phyloP scores from a whole-genome alignment of 2,797 vertebrate species.

The Adelosebastes latens region DNA sequence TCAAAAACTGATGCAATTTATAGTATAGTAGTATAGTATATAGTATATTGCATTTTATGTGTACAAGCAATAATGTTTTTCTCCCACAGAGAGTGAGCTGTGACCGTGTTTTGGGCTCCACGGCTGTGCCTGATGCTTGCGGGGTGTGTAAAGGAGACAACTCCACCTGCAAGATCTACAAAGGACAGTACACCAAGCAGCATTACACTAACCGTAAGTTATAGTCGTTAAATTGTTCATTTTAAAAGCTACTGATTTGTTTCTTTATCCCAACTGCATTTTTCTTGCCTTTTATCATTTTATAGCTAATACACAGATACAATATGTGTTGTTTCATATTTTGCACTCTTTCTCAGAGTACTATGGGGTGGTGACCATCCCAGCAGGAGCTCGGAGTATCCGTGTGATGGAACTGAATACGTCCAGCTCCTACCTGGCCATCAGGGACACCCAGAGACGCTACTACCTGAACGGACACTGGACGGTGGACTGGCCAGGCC shows the following conservation, averaged over 20 bases:
- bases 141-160: conserved; percentile 90
- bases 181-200: conserved; percentile 87
- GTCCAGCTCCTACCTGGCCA: conserved; percentile 88
- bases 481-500: conserved; percentile 90
- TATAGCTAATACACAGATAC: neutral
- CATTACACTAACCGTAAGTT: conserved; percentile 87
- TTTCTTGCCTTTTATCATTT: neutral
- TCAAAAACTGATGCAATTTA: neutral
- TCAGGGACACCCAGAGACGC: conserved; percentile 82
- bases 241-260: neutral
- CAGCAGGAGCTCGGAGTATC: conserved; percentile 87
- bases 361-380: conserved; percentile 86
- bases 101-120: conserved; percentile 87
- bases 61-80: conserved; percentile 17
- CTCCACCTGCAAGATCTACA: conserved; percentile 87
- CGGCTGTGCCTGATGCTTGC: conserved; percentile 84
- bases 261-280: neutral
- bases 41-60: conserved; percentile 10
- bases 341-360: conserved; percentile 81
- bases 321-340: neutral
- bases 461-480: conserved; percentile 91
- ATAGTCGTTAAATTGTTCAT: neutral
- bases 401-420: conserved; percentile 85
- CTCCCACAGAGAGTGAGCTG: conserved; percentile 88
- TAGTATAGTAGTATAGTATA: no score